phyloP scores from a whole-genome alignment of 2,113 vertebrate species.

The Pao palembangensis region DNA sequence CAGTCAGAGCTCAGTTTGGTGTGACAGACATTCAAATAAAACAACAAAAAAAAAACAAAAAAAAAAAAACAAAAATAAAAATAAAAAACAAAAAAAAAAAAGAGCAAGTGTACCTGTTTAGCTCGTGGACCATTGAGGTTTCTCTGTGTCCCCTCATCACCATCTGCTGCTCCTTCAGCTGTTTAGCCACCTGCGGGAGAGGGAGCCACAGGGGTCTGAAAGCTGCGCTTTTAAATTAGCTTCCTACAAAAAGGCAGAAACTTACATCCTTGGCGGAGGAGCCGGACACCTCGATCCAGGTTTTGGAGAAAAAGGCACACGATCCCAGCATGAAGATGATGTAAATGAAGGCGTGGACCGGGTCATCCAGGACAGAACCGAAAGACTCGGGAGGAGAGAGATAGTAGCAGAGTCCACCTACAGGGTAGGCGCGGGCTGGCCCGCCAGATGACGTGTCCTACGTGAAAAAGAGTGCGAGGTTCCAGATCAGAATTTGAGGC shows the following conservation, averaged over 20 bases:
- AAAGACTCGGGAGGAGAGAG: slow-evolving; percentile 96
- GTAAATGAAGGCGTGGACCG: slow-evolving; percentile 90
- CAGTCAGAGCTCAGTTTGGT: no score
- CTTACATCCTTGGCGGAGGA: slow-evolving; percentile 98
- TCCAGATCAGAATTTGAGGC: not conserved
- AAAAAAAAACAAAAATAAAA: not conserved
- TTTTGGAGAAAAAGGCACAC: slow-evolving; percentile 98
- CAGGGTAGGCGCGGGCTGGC: slow-evolving; percentile 94
- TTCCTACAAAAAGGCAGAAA: slow-evolving; percentile 10
- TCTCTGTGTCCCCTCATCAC: slow-evolving; percentile 95
- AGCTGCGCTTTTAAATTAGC: not conserved
- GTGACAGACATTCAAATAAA: no score
- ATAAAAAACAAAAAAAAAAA: not conserved
- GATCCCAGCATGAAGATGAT: slow-evolving; percentile 98
- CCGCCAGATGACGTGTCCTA: slow-evolving; percentile 88
- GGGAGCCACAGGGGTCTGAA: not conserved
- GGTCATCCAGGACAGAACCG: slow-evolving; percentile 89
- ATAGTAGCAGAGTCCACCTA: slow-evolving; percentile 95
- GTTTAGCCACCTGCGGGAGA: slow-evolving; percentile 87
- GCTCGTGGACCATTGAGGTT: slow-evolving; percentile 98
- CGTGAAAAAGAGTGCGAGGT: not conserved
- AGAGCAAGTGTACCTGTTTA: slow-evolving; percentile 84
- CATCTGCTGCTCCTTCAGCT: slow-evolving; percentile 82
- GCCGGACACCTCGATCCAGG: slow-evolving; percentile 98
- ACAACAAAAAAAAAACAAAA: not conserved